These are phyloP conservation scores for Nineta flava DNA, from an alignment of 2,888 invertebrate genomes.

Conservation along the genomic window DNA sequence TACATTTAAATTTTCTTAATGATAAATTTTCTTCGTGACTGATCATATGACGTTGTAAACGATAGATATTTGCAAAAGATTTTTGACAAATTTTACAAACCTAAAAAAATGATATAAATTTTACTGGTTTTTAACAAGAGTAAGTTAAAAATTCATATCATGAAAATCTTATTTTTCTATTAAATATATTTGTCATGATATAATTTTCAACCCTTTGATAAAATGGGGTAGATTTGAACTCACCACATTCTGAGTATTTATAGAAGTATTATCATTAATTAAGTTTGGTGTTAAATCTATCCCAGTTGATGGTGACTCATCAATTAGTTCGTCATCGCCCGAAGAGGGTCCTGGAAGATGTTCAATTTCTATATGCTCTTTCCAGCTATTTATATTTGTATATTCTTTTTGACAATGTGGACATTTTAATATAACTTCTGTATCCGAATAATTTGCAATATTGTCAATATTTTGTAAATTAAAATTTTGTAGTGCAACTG, in stretches of 20 bases:
- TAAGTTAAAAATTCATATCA: conserved; percentile 21
- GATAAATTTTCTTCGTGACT: conserved; percentile 93
- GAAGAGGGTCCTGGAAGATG: conserved; percentile 23
- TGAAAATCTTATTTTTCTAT: too few relatives aligned
- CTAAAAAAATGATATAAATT: conserved; percentile 35
- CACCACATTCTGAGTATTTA: background rate
- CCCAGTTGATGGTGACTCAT: background rate
- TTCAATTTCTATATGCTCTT: conserved; percentile 32
- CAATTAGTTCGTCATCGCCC: conserved; percentile 10
- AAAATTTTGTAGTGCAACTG: too few relatives aligned
- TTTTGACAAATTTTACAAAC: conserved; percentile 93
- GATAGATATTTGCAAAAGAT: conserved; percentile 93
- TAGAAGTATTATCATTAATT: background rate
- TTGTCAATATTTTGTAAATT: conserved; percentile 10
- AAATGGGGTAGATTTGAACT: background rate
- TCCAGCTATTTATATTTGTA: conserved; percentile 30
- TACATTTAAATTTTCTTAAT: conserved; percentile 95
- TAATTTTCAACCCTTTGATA: background rate
- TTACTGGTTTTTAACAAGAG: too few relatives aligned
- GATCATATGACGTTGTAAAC: conserved; percentile 96
- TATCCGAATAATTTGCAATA: conserved; percentile 16
- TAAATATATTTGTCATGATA: too few relatives aligned
- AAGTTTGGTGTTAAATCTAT: background rate
- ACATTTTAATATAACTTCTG: conserved; percentile 32
- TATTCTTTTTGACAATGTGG: conserved; percentile 33